Evolutionary conservation across 2,113 vertebrate species (phyloP).

Genomic region (Misgurnus anguillicaudatus): DNA sequence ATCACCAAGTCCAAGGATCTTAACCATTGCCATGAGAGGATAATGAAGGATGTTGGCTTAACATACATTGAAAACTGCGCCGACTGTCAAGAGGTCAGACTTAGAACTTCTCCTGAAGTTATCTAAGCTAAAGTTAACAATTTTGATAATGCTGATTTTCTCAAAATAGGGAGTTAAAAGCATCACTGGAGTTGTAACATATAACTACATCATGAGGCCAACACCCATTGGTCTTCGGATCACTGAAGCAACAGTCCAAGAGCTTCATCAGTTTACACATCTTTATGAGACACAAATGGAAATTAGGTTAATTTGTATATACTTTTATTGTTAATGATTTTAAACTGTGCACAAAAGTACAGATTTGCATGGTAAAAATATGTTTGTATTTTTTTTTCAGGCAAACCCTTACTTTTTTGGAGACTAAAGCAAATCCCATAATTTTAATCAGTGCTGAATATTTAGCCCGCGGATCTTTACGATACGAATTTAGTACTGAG

Average conservation of each 20-base stretch:
- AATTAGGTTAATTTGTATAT: constrained; percentile 67
- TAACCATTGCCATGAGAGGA: constrained; percentile 78
- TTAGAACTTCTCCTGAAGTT: constrained; percentile 48
- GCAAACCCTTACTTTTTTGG: constrained; percentile 70
- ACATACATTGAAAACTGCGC: constrained; percentile 70
- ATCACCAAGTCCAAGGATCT: constrained; percentile 79
- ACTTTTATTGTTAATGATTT: neutral
- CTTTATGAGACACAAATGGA: constrained; percentile 75
- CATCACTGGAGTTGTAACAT: constrained; percentile 71
- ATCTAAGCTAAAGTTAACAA: neutral
- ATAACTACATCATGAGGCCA: constrained; percentile 76
- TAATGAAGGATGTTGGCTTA: constrained; percentile 70
- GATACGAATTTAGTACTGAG: constrained; percentile 70
- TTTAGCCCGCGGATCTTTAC: constrained; percentile 66
- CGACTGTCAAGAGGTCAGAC: constrained; percentile 67
- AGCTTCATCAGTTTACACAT: constrained; percentile 77
- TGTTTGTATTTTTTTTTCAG: constrained; percentile 55
- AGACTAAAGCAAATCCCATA: constrained; percentile 56
- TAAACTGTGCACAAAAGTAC: neutral
- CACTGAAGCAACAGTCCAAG: constrained; percentile 69
- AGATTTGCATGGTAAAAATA: neutral
- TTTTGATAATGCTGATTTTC: neutral
- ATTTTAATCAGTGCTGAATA: constrained; percentile 49
- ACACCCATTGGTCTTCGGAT: constrained; percentile 64
- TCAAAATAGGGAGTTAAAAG: constrained; percentile 70